Evolutionary conservation across 1,140 invertebrate species (phyloP), one percentile per base, ranked within the genome.

Genomic region (Bombus affinis): DNA sequence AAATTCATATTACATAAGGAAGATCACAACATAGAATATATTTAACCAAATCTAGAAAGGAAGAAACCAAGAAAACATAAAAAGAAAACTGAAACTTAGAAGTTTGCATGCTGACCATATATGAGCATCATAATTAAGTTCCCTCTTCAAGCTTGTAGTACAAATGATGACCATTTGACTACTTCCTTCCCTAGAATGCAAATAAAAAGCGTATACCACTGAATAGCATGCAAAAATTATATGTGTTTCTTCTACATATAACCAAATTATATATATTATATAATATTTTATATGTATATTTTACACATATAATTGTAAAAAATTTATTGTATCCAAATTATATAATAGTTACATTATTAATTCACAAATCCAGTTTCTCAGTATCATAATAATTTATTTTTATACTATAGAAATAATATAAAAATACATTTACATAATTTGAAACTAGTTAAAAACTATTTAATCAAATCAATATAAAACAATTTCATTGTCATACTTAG

Each of bases 151-250:
- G 75, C 78, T 90, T 91, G 92, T 91, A 91, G 92, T 92, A 91
- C 86, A 92, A 93, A 95, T 93, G 88, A 92, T 89, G 90, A 92
- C 83, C 87, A 92, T 91, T 90, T 91, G 86, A 90, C 91, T 95
- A 95, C 92, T 95, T 95, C 93, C 92, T 95, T 91, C 92, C 94
- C 95, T 95, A 95, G 91, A 95, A 95, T 86, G 85, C 92, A 92
- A 93, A 95, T 87, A 92, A 90, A 87, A 94, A 93, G 81, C 89
- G 89, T 94, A 93, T 92, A 92, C 91, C 89, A 90, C 73, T 57
- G 77, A 53, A 75, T 72, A 86, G 75, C 94, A 94, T 94, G 93
- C 93, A 93, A 91, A 81, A 81, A 66, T 76, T 62, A 75, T 37
- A 75, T 74, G 6, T 59, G 70, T 32, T 35, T 76, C 12, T 57